phyloP scores from a whole-genome alignment of 1,140 invertebrate genomes.

The Lineus longissimus region DNA sequence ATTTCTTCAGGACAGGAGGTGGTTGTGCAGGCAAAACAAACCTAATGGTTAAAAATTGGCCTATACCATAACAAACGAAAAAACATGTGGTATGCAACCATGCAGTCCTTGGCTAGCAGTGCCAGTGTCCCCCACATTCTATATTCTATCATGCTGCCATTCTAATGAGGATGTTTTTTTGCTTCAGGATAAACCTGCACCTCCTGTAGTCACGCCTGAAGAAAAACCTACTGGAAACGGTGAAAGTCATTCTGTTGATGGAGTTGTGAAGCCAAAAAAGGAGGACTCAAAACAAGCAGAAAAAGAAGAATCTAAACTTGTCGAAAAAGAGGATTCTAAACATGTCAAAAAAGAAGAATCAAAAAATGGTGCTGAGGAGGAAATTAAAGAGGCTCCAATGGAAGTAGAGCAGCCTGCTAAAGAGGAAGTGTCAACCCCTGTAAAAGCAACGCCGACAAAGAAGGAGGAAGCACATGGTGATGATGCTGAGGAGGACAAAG shows the following conservation, averaged over 20 bases:
- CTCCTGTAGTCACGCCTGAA: conserved; percentile 2
- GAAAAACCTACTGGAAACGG: conserved; percentile 14
- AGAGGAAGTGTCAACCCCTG: background rate
- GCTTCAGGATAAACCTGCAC: background rate
- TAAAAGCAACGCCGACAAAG: conserved; percentile 4
- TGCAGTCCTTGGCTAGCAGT: too few species aligned
- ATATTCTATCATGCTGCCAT: too few species aligned
- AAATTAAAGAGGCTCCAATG: background rate
- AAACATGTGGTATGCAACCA: too few species aligned
- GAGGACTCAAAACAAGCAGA: conserved; percentile 8
- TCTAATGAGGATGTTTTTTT: background rate
- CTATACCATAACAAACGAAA: too few species aligned
- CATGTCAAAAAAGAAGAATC: conserved; percentile 10
- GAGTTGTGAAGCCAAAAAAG: conserved; percentile 15
- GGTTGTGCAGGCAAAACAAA: too few species aligned
- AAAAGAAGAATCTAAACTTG: conserved; percentile 8
- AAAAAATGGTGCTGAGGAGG: background rate
- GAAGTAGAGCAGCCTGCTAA: background rate
- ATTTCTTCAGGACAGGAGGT: too few species aligned
- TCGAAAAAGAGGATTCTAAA: background rate
- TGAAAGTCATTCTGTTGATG: background rate
- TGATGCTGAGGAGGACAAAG: conserved; percentile 23
- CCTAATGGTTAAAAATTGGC: too few species aligned
- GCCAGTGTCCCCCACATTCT: too few species aligned
- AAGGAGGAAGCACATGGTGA: conserved; percentile 16